Conservation (phyloP, 2,113 vertebrate species). For the Capreolus pygargus region DNA sequence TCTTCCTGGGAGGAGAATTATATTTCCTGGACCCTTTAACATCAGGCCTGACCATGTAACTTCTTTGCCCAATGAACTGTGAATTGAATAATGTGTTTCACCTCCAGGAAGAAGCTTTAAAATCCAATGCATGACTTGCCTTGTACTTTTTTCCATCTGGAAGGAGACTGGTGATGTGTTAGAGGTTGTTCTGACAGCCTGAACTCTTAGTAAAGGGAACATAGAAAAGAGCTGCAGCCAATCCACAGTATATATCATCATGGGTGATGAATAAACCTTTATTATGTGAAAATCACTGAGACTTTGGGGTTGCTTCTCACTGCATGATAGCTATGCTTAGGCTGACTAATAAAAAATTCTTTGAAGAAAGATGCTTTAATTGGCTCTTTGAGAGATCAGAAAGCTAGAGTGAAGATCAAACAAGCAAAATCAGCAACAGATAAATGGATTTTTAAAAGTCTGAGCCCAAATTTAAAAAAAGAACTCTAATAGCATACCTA, state of each 20-base stretch:
- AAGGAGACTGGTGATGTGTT: neutral
- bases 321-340: neutral
- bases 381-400: neutral
- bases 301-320: neutral
- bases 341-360: neutral
- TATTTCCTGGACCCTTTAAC: conserved; percentile 28
- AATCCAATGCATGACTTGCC: neutral
- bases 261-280: neutral
- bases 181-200: neutral
- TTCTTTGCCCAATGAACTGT: conserved; percentile 52
- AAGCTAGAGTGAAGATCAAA: neutral
- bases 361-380: neutral
- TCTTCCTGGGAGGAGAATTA: neutral
- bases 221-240: neutral
- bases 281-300: neutral
- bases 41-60: neutral
- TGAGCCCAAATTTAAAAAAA: neutral
- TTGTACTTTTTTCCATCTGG: neutral
- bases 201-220: neutral
- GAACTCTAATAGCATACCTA: neutral
- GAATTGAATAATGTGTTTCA: conserved; percentile 43
- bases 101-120: conserved; percentile 17
- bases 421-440: neutral
- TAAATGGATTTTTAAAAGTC: neutral
- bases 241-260: neutral